phyloP scores from a whole-genome alignment of 2,888 invertebrate species.

The Chromoteleia sp. region DNA sequence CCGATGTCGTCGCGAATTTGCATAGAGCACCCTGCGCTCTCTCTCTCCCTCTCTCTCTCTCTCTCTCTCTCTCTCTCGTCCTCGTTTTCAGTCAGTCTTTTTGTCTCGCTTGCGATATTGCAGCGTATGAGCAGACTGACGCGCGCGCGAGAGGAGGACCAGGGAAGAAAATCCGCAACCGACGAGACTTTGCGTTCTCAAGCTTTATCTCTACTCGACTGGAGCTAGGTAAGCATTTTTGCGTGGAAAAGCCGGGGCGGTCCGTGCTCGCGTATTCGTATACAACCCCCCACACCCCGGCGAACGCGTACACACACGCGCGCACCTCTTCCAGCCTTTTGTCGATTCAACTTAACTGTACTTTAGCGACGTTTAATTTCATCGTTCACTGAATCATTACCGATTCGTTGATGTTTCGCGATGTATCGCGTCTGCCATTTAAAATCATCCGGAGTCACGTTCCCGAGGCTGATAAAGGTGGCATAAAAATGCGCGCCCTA shows the following conservation, averaged over 20 bases:
- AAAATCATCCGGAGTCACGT: constrained; percentile 20
- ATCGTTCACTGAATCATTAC: constrained; percentile 67
- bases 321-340: constrained; percentile 45
- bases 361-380: constrained; percentile 61
- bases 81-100: not conserved
- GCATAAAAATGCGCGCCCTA: not conserved
- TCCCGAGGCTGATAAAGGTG: not conserved
- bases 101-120: constrained; percentile 37
- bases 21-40: constrained; percentile 41
- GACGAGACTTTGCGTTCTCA: constrained; percentile 66
- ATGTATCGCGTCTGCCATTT: constrained; percentile 20
- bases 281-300: constrained; percentile 53
- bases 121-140: constrained; percentile 55
- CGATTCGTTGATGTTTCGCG: constrained; percentile 50
- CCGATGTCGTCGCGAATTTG: constrained; percentile 66
- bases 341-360: constrained; percentile 60
- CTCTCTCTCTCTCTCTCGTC: constrained; percentile 1
- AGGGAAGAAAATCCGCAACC: constrained; percentile 69
- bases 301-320: constrained; percentile 18
- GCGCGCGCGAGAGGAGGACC: constrained; percentile 13
- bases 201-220: constrained; percentile 69
- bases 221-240: constrained; percentile 80
- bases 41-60: not conserved
- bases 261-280: constrained; percentile 73
- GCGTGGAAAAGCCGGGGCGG: constrained; percentile 77